Evolutionary conservation across 2,888 invertebrate genomes (phyloP), one percentile per base, ranked within the genome.

Genomic region (Biston stratarius): DNA sequence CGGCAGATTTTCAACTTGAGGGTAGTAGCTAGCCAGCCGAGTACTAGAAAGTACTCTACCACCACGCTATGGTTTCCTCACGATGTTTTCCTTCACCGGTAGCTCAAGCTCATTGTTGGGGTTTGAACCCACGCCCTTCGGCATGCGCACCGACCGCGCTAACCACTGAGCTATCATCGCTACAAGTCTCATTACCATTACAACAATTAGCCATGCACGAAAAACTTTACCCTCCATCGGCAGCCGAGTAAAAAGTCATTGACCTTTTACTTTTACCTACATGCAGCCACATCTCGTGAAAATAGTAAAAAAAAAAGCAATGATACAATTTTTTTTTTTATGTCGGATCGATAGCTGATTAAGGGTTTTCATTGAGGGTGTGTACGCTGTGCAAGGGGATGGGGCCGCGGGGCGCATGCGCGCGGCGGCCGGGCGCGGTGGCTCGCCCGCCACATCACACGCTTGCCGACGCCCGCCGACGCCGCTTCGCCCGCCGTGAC

Each of bases 401-500:
- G 77, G 81, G 82, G 80, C 79, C 66, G 75, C 65, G 84, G 84
- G 86, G 93, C 88, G 87, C 87, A 82, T 88, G 91, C 90, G 94
- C 91, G 93, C 86, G 85, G 79, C 81, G 83, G 58, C 84, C 88
- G 88, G 88, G 89, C 87, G 88, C 86, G 89, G 85, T 82, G 85
- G 81, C 79, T 80, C 76, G 84, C 86, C 90, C 92, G 87, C 86
- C 82, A 87, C 89, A 87, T 93, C 94, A 94, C 94, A 94, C 93
- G 93, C 92, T 90, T 88, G 83, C 89, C 88, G 91, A 87, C 92
- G 82, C 86, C 91, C 91, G 89, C 77, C 83, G 77, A 76, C 77
- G 72, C 74, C 80, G 78, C 83, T 75, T 74, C 82, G 90, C 92
- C 90, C 94, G 94, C 90, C 91, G 95, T 95, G 96, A 95, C 96